Evolutionary conservation across 2,888 invertebrate genomes (phyloP), one percentile per base, ranked within the genome.

Genomic region (Tanypteryx hageni): DNA sequence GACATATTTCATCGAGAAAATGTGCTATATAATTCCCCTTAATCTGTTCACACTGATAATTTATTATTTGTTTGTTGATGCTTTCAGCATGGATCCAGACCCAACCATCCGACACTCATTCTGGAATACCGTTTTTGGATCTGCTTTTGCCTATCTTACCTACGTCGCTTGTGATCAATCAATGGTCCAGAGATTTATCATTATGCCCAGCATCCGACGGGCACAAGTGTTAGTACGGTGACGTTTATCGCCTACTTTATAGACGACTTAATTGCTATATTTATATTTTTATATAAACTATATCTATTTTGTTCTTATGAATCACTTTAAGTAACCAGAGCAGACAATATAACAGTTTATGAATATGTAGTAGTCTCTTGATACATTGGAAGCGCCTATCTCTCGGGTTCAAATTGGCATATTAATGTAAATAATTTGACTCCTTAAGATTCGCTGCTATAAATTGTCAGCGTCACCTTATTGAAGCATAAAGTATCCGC

Each of bases 151-250:
- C 82, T 44, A 56, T 0, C 14, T 83, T 5, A 16, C 81, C n/a
- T 14, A 59, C 11, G 16, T 81, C 57, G 22, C 92, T n/a, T 59
- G 58, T 16, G 82, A 92, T 82, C 92, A 92, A 61, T 58, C 57
- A 3, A 59, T 92, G 92, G 83, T 92, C 7, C 92, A 92, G 83
- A n/a, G 92, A 8, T 92, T 22, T 18, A 82, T 92, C 16, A 58
- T 59, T 22, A 82, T 92, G 58, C 82, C 92, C 22, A 61, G n/a
- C 31, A 18, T 92, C 11, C 44, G 18, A n/a, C 56, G 57, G n/a
- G 16, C 83, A 83, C 83, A 57, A 0, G 44, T 83, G 83, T 83
- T 95, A 94, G 92, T 93, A 93, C 13, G 5, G 44, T 5, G 44
- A 44, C 44, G 5, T 44, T 44, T 5, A 44, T 44, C 44, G 5